phyloP scores from a whole-genome alignment of 2,888 invertebrate genomes.

The Syrphus vitripennis region DNA sequence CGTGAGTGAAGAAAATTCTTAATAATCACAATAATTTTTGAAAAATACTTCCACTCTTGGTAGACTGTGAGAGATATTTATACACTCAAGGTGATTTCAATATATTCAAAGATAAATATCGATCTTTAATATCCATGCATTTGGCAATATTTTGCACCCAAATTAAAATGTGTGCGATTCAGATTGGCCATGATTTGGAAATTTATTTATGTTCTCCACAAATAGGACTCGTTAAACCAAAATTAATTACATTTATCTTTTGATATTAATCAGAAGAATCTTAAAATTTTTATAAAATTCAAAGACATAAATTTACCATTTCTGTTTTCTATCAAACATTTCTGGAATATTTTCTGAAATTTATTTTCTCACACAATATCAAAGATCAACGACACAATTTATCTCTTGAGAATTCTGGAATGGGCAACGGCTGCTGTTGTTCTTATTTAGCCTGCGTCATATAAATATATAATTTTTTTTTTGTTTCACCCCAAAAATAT shows the following conservation, averaged over 20 bases:
- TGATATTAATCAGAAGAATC: not conserved
- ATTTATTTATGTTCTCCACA: not conserved
- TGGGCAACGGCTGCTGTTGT: not conserved
- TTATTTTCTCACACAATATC: not conserved
- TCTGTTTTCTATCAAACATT: not conserved
- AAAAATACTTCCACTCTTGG: too few species aligned
- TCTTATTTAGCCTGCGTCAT: not conserved
- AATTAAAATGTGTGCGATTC: too few species aligned
- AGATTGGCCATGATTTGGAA: too few species aligned
- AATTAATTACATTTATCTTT: not conserved
- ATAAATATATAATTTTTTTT: too few species aligned
- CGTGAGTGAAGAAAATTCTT: too few species aligned
- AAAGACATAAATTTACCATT: not conserved
- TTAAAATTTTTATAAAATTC: not conserved
- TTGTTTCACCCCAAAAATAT: not conserved
- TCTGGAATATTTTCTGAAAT: not conserved
- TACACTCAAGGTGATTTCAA: too few species aligned
- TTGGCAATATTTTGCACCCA: too few species aligned
- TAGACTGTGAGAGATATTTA: too few species aligned
- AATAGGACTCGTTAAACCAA: not conserved
- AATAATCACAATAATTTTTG: too few species aligned
- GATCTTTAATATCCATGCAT: too few species aligned
- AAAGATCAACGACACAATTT: conserved; percentile 15
- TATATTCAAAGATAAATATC: too few species aligned
- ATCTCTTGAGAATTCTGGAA: not conserved